Percentiles rank a stretch among this genome's conserved stretches.
Evolutionary conservation across 2,113 vertebrate species (phyloP).

Genomic region (Otolemur garnettii): DNA sequence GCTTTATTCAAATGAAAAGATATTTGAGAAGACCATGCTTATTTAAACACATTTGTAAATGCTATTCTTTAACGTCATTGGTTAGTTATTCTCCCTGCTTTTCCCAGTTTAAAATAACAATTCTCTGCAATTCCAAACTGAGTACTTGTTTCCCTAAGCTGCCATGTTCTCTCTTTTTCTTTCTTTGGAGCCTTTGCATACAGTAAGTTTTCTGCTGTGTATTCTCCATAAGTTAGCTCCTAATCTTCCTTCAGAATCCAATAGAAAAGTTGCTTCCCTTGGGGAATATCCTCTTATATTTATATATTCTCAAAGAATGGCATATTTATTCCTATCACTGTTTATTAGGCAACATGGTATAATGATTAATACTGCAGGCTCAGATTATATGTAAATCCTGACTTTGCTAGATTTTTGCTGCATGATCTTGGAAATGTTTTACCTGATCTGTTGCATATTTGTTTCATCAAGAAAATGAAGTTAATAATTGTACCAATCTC

Average conservation of each 20-base stretch:
- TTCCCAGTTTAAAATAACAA: not conserved
- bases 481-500: not conserved
- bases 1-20: slow-evolving; percentile 1
- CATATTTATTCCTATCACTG: not conserved
- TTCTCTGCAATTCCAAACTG: not conserved
- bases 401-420: not conserved
- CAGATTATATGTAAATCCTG: not conserved
- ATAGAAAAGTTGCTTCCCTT: not conserved
- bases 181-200: not conserved
- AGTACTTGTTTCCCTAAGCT: not conserved
- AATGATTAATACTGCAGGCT: not conserved
- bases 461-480: not conserved
- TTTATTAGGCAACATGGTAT: not conserved
- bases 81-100: not conserved
- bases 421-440: not conserved
- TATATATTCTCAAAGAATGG: not conserved
- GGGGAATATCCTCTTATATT: not conserved
- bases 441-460: not conserved
- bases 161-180: not conserved
- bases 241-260: slow-evolving; percentile 35
- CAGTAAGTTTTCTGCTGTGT: not conserved
- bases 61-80: slow-evolving; percentile 11
- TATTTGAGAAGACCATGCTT: slow-evolving; percentile 9
- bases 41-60: slow-evolving; percentile 3
- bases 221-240: not conserved